Evolutionary conservation across 2,113 vertebrate species (phyloP), one percentile per base, ranked within the genome.

Genomic region (cat (Felis catus)): DNA sequence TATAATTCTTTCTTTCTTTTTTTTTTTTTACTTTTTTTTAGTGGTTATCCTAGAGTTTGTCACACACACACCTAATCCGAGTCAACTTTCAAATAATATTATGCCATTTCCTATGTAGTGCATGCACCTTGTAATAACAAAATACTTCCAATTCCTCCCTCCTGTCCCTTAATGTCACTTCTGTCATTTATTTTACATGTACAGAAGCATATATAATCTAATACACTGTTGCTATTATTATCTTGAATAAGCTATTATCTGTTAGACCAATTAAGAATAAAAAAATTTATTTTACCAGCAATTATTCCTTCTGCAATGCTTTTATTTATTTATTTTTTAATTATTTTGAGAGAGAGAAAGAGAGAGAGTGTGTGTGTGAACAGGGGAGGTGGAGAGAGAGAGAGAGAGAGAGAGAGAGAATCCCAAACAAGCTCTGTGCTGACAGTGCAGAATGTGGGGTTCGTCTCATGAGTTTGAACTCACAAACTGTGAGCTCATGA

Each of bases 161-260:
- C 58, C 27, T 23, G 65, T 94, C 36, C 33, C 86, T 91, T 86
- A 25, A 25, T 51, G 31, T 85, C 73, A 73, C 23, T 33, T 13
- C n/a, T 95, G 14, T 93, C 55, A 80, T 74, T 86, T 81, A 68
- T 95, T 94, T 88, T 15, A 61, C 19, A 51, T 73, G 70, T 41
- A 82, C 9, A 23, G 29, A 89, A 61, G 15, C 45, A 87, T 39
- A 92, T 3, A 19, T 51, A 71, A 89, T 53, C 23, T 3, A 74
- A 39, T 55, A 88, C 36, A 89, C 41, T 61, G 29, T 92, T 84
- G 14, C 18, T 86, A 51, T 94, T 95, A 58, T 93, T 92, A 80
- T 81, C 85, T 94, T 78, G n/a, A 65, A 85, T 9, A 65, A 84
- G 63, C 4, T n/a, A 11, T 29, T 81, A 82, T 87, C 23, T 87